These are phyloP conservation scores for Phyllostomus discolor DNA, from an alignment of 2,113 vertebrate species.

Conservation along the genomic window DNA sequence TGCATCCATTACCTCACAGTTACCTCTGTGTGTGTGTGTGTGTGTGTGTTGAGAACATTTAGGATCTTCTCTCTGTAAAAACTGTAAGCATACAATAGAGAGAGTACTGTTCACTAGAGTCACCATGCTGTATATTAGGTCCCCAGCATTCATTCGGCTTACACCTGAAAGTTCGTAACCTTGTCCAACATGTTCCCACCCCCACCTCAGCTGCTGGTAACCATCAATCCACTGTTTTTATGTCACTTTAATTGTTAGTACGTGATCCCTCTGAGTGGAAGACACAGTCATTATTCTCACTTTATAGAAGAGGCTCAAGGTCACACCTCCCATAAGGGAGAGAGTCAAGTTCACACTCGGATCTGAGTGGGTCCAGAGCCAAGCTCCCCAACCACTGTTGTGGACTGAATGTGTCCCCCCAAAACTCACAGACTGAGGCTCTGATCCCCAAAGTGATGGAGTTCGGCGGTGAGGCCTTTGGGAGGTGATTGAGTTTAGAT, in stretches of 20 bases:
- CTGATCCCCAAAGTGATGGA: neutral
- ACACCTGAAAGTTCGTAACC: neutral
- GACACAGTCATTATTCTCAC: neutral
- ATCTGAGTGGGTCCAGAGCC: neutral
- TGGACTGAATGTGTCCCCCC: neutral
- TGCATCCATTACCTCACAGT: neutral
- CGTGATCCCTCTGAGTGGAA: neutral
- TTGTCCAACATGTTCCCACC: neutral
- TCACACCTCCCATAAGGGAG: neutral
- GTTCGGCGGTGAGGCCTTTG: neutral
- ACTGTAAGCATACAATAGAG: neutral
- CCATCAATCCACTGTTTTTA: neutral
- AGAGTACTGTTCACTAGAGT: neutral
- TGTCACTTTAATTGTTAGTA: neutral
- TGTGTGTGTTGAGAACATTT: neutral
- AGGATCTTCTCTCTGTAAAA: neutral
- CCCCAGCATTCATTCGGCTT: neutral
- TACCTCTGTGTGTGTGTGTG: neutral
- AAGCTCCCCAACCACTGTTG: neutral
- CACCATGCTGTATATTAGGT: neutral
- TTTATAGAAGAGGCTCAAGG: neutral
- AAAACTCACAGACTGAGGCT: neutral
- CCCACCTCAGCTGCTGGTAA: neutral
- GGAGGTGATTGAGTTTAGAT: neutral
- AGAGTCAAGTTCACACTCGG: neutral